Base-by-base conservation (phyloP, 1,140 invertebrate genomes). In the Dendrolimus punctatus region DNA sequence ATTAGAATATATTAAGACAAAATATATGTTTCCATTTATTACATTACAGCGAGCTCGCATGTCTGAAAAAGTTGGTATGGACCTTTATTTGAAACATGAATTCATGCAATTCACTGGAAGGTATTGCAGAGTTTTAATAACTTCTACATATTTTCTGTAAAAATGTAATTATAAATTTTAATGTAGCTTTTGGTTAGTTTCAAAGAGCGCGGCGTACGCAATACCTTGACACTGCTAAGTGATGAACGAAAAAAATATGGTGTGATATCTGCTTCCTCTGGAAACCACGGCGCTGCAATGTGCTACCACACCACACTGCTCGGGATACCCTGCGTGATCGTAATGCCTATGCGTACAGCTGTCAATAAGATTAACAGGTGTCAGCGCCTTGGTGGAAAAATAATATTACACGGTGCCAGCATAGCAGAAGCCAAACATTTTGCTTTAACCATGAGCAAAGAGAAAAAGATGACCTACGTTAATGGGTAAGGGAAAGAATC, bases 21-120 rank as follows among this genome's bases (percentile, higher is more conserved):
- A 6, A 6, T 40, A 9, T 9, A 39, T 49, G 8, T 8, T 49
- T 49, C 9, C 37, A 10, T 9, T 49, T 9, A 6, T 9, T 49
- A 9, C 48, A 40, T 62, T 56, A 37, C 57, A 80, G 77, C 73
- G 58, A 71, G 71, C 70, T 44, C 91, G 93, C 62, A 88, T 96
- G 62, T 95, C 94, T 0, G 87, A 90, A 5, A 68, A 90, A n/a
- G 91, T 92, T 46, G 93, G 92, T 42, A 93, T 97, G 90, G 91
- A 97, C 39, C 85, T 98, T 10, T 98, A 91, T 80, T 90, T 97
- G 62, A 98, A 98, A 82, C 96, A 96, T 69, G 96, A 98, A 73
- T 96, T 95, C 80, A 84, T 96, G 9, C 95, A 98, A 80, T 91
- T 89, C 52, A 98, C 96, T 8, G 96, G 96, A 79, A 95, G 95